A percentile compares a stretch with the other conserved stretches of the same genome.
These are phyloP conservation scores for Tetraodon nigroviridis DNA, from an alignment of 2,113 vertebrate species.

Conservation along the genomic window DNA sequence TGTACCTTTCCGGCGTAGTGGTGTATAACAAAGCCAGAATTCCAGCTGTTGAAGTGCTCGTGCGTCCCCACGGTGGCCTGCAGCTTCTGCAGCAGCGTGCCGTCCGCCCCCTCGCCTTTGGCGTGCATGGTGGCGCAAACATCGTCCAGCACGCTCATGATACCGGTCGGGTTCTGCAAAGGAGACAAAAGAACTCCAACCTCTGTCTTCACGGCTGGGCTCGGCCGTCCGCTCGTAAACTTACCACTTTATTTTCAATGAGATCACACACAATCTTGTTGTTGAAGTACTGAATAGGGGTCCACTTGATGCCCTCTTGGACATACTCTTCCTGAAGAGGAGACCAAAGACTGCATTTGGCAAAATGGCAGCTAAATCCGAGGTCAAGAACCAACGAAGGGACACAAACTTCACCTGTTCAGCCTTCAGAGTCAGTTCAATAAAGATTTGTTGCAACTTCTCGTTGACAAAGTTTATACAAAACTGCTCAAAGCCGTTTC, in stretches of 20 bases:
- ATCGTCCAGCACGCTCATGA: conserved; percentile 96
- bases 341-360: accelerated
- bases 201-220: not conserved
- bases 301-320: conserved; percentile 97
- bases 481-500: conserved; percentile 97
- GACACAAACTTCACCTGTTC: conserved; percentile 80
- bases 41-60: conserved; percentile 98
- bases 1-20: conserved; percentile 96
- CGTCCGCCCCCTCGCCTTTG: conserved; percentile 88
- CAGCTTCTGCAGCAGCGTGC: conserved; percentile 91
- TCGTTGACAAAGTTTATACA: conserved; percentile 99
- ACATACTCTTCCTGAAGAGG: conserved; percentile 89
- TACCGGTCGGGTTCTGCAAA: conserved; percentile 85
- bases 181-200: not conserved
- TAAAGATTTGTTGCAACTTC: conserved; percentile 98
- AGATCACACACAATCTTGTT: conserved; percentile 98
- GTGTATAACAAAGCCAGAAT: conserved; percentile 88
- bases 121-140: conserved; percentile 97
- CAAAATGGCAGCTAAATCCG: not conserved
- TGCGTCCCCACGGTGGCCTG: conserved; percentile 87
- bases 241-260: conserved; percentile 96
- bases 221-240: conserved; percentile 16
- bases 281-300: conserved; percentile 95
- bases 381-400: not conserved
- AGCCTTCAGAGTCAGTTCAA: conserved; percentile 94